phyloP scores from a whole-genome alignment of 1,140 invertebrate genomes.

The Lepidostoma basale region DNA sequence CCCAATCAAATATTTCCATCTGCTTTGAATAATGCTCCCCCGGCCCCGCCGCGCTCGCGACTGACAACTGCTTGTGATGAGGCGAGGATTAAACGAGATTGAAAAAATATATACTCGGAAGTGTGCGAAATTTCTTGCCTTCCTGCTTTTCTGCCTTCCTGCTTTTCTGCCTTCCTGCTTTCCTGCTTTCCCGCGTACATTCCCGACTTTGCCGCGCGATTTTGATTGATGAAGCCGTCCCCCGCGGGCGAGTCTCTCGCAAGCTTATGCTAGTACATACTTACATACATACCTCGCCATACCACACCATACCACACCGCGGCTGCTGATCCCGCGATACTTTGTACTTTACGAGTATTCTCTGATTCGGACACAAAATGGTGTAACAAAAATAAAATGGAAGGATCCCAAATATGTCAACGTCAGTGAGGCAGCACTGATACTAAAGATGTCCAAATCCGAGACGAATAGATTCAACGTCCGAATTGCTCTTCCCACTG shows the following conservation, averaged over 20 bases:
- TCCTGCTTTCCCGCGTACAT: not conserved
- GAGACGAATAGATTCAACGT: no score
- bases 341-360: not conserved
- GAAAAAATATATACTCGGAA: not conserved
- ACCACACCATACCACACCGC: not conserved
- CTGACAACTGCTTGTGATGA: not conserved
- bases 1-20: slow-evolving; percentile 6
- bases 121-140: not conserved
- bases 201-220: not conserved
- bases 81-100: not conserved
- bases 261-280: no score
- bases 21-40: slow-evolving; percentile 1
- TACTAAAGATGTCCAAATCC: no score
- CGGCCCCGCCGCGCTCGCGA: not conserved
- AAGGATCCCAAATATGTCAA: not conserved
- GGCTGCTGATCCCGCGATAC: not conserved
- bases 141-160: not conserved
- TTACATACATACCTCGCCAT: no score
- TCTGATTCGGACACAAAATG: not conserved
- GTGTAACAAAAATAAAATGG: not conserved
- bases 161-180: not conserved
- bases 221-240: not conserved
- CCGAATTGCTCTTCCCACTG: no score
- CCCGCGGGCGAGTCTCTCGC: no score
- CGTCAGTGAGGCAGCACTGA: no score